These are phyloP conservation scores for Craseonycteris thonglongyai DNA, from an alignment of 2,113 vertebrate species.

Conservation along the genomic window DNA sequence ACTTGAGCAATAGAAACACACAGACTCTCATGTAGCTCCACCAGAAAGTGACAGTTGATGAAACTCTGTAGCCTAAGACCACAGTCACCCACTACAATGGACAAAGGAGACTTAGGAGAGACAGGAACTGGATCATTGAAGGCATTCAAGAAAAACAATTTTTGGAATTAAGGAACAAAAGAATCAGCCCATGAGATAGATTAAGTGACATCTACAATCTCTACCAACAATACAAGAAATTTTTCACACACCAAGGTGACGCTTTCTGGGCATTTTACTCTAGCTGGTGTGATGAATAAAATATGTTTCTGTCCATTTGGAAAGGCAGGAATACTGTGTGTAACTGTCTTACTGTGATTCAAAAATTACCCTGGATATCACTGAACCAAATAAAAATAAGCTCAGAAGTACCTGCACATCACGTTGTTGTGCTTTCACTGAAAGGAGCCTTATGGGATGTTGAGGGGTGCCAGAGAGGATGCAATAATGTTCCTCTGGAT, in stretches of 20 bases:
- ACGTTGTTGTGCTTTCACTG: not conserved
- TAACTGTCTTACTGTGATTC: not conserved
- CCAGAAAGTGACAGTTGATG: not conserved
- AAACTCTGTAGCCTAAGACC: not conserved
- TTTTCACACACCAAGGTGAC: not conserved
- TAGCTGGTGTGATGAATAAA: not conserved
- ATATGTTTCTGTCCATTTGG: not conserved
- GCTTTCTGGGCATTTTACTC: not conserved
- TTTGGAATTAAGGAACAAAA: not conserved
- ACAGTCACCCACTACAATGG: not conserved
- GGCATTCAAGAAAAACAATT: not conserved
- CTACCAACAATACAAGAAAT: not conserved
- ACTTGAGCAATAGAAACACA: not conserved
- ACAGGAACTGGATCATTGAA: not conserved
- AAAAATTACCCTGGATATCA: not conserved
- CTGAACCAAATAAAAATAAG: constrained; percentile 39
- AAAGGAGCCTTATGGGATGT: constrained; percentile 37
- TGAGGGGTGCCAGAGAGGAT: constrained; percentile 65
- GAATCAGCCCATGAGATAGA: not conserved
- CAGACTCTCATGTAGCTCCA: not conserved
- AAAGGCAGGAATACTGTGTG: not conserved
- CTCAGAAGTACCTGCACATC: not conserved
- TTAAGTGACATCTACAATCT: not conserved
- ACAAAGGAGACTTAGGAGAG: accelerated
- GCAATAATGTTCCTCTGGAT: constrained; percentile 73